phyloP scores from a whole-genome alignment of 2,797 vertebrate species.

The Pelochelys cantorii region DNA sequence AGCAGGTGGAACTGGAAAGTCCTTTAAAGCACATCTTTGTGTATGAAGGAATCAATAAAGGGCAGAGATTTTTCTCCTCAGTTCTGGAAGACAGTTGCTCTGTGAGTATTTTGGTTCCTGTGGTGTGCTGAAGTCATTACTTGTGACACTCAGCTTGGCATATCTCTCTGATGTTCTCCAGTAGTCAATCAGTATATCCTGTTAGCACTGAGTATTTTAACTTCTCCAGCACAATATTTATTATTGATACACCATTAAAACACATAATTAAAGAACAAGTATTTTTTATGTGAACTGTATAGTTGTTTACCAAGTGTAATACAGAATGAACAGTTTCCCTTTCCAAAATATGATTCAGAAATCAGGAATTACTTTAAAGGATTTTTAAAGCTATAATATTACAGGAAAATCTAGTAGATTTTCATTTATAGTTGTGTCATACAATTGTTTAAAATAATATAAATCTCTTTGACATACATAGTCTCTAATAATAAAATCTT shows the following conservation, averaged over 20 bases:
- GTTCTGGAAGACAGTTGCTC: not conserved
- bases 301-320: not conserved
- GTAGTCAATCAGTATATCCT: not conserved
- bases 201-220: not conserved
- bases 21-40: not conserved
- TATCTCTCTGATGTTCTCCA: not conserved
- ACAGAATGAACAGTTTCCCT: fast-evolving
- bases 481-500: not conserved
- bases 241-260: not conserved
- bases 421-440: not conserved
- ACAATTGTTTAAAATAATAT: not conserved
- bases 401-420: not conserved
- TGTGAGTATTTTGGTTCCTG: not conserved
- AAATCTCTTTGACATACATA: not conserved
- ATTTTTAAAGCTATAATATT: not conserved
- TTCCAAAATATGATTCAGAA: not conserved
- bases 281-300: not conserved
- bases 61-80: not conserved
- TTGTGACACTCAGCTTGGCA: not conserved
- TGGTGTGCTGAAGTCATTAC: not conserved
- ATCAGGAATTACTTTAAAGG: not conserved
- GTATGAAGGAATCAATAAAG: not conserved
- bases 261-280: not conserved
- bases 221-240: not conserved
- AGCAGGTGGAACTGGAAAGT: not conserved